Base-by-base conservation (phyloP, 2,888 invertebrate species). In the Caenorhabditis panamensis region DNA sequence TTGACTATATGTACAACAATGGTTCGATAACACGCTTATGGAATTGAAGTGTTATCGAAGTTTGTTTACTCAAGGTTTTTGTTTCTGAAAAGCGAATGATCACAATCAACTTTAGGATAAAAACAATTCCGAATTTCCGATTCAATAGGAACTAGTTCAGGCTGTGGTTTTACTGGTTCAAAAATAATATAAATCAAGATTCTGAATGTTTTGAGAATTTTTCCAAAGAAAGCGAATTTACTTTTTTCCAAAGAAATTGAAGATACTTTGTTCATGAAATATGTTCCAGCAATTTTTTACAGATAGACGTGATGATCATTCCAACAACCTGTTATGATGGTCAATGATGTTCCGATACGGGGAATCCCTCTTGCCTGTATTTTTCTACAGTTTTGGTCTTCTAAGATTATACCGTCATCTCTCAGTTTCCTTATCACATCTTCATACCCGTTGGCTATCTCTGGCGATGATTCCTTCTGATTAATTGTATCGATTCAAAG, bases 11-110 rank as follows among this genome's bases (percentile, higher is more conserved):
- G 9, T 28, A 28, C 28, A 28, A 54, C 26, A 54, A 54, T 54
- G 54, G 54, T 54, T 54, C 54, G 54, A 54, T 54, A 54, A 54
- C 54, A 54, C 8, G 13, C 8, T 41, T 6, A 41, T 41, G 41
- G 9, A 11, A 13, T 41, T n/a, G n/a, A n/a, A n/a, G n/a, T n/a
- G n/a, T n/a, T n/a, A n/a, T n/a, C n/a, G n/a, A n/a, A n/a, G n/a
- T 41, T 6, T 41, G 41, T 41, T 13, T 41, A 41, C 41, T 41
- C 13, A 41, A 41, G 31, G 31, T 31, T 31, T 31, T 9, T 31
- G 9, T 31, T 31, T 4, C 9, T 31, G 31, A 31, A 41, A 41
- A 13, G 41, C 31, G 31, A 41, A 13, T 31, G 31, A 31, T 31
- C 31, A 31, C n/a, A n/a, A n/a, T n/a, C n/a, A n/a, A n/a, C n/a